Evolutionary conservation across 2,888 invertebrate genomes (phyloP), one percentile per base, ranked within the genome.

Genomic region (Cepaea hortensis): DNA sequence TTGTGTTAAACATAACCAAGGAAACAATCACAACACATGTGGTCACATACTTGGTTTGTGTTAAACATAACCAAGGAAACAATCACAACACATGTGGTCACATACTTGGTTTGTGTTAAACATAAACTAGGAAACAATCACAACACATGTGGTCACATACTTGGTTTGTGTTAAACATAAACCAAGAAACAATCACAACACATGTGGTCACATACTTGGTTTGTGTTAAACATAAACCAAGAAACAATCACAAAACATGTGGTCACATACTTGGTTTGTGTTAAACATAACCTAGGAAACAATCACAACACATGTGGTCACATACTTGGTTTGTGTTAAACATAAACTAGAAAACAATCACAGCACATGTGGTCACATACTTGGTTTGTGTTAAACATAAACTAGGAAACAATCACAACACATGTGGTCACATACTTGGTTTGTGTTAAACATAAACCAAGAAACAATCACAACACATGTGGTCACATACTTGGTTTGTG

Each of bases 161-260:
- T 96, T 97, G 97, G 90, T 97, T 97, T 11, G 98, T 98, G 87
- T 97, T 97, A 89, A 98, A 96, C 94, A 98, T 98, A 88, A 98
- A 97, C 95, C 0, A 23, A 4, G 11, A 11, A 13, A 5, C n/a
- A 23, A 73, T 73, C 6, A 73, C 72, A 73, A 23, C 11, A 55
- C 11, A 55, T 55, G 6, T 55, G 55, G 55, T 55, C 50, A 18
- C 91, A 93, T 95, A 97, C 97, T 96, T 97, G 97, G 90, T 97
- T 97, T 11, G 98, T 98, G 87, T 97, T 97, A 89, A 98, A 96
- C 94, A 98, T 98, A 88, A 98, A 97, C 95, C 6, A 13, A 35
- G 35, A 23, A 23, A n/a, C n/a, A n/a, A n/a, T n/a, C n/a, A n/a
- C n/a, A n/a, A n/a, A n/a, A n/a, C n/a, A n/a, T n/a, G n/a, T n/a